Base-by-base conservation (phyloP, 2,888 invertebrate species). In the Latrodectus hesperus region DNA sequence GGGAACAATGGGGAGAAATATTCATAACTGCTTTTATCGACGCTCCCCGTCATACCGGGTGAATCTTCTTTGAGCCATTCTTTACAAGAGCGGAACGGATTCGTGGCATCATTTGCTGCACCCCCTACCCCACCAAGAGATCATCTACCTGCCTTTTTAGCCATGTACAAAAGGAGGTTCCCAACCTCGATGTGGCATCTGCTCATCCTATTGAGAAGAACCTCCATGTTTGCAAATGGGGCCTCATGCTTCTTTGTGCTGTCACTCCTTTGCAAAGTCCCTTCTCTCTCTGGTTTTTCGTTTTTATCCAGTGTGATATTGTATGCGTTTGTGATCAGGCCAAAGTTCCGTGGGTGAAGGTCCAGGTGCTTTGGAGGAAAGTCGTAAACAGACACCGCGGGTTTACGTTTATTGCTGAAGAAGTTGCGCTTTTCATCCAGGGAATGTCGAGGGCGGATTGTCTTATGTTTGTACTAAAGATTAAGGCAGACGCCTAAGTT, bases 191-290 rank as follows among this genome's bases (percentile, higher is more conserved):
- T 77, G 4, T 53, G 71, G 78, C 84, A 84, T 84, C 84, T 84
- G 84, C 84, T 72, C 84, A 84, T 84, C 84, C 84, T 65, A 83
- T 77, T 67, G n/a, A 70, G 68, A 22, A 51, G 67, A 49, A 9
- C 49, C 77, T 12, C 38, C 65, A 84, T 84, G 76, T 84, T 84
- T 84, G 84, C 84, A 67, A 53, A 73, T 55, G 53, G 65, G 77
- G 77, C 73, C 72, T 67, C 67, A 67, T 73, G 38, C 22, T 16
- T 53, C 68, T 73, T 84, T 84, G 84, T 84, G 76, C 70, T 52
- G 71, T 76, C 71, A 73, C 75, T 60, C 71, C 10, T 73, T 52
- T n/a, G 55, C 53, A 68, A 64, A n/a, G 73, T 17, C 67, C 67
- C 12, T 9, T 16, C 14, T 26, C 55, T 12, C 55, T 12, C 38